Evolutionary conservation across 2,888 invertebrate genomes (phyloP).

Genomic region (Actias luna): DNA sequence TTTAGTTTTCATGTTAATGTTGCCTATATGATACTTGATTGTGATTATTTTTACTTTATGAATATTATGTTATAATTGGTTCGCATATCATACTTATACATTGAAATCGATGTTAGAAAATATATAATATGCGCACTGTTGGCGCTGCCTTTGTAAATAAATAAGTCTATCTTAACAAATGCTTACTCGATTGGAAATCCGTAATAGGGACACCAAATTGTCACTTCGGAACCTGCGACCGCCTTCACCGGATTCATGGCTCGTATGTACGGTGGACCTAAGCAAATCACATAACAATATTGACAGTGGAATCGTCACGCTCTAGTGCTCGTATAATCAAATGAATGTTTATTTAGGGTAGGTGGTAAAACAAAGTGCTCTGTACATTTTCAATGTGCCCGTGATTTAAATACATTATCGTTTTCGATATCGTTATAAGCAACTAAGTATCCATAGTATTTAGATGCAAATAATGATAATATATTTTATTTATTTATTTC

Average conservation of each 20-base stretch:
- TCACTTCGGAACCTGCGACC: slow-evolving; percentile 89
- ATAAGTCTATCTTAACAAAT: slow-evolving; percentile 9
- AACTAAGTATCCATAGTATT: no score
- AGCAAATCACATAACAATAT: slow-evolving; percentile 37
- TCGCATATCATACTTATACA: not conserved
- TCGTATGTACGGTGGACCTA: slow-evolving; percentile 89
- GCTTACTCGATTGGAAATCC: slow-evolving; percentile 88
- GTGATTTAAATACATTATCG: not conserved
- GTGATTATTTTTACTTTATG: no score
- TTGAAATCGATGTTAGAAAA: no score
- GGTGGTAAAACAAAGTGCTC: slow-evolving; percentile 25
- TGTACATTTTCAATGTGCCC: not conserved
- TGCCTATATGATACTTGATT: no score
- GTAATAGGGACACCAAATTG: slow-evolving; percentile 91
- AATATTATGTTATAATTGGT: no score
- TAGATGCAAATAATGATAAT: no score
- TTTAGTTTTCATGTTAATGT: no score
- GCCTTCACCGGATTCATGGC: slow-evolving; percentile 88
- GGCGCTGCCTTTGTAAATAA: no score
- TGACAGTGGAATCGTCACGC: slow-evolving; percentile 27
- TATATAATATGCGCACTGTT: no score
- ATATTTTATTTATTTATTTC: no score
- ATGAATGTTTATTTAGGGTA: slow-evolving; percentile 39
- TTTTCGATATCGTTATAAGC: not conserved
- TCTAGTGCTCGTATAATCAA: slow-evolving; percentile 29